Evolutionary conservation across 2,797 vertebrate species (phyloP), one percentile per base, ranked within the genome.

Genomic region (Alca torda): DNA sequence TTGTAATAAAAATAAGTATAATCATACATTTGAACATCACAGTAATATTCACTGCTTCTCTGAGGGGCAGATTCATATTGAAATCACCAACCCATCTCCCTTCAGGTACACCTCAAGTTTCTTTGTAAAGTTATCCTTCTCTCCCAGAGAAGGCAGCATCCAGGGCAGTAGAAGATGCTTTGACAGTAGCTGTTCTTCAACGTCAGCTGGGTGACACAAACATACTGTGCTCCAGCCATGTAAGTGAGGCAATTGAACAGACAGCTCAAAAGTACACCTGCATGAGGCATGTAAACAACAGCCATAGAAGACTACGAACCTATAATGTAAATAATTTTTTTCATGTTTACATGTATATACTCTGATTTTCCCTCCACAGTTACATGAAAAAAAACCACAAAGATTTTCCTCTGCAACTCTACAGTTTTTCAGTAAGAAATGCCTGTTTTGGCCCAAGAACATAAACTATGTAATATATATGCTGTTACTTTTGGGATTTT

Each of bases 301-400:
- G 35, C 7, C 41, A 69, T 0, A 57, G 25, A 51, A 43, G 45
- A 41, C 2, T 23, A 24, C 23, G 24, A 74, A 33, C 56, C 24
- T 73, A 30, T 5, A 64, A 23, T 41, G 45, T 28, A 13, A 15
- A 11, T 25, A 14, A 5, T 13, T 65, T 37, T 37, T 50, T 7
- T 5, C 35, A 24, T 21, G 13, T 72, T 72, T 33, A 30, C 30
- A 59, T 33, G 7, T 41, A 28, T 30, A 30, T 50, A 53, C 7
- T 74, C 67, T 21, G 19, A 39, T 79, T 48, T 30, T 13, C n/a
- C 31, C n/a, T 81, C 70, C 50, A 60, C 2, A n/a, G 13, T 39
- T 61, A 81, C 6, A 45, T 9, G 7, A 25, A 35, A 51, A n/a
- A 39, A 51, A 67, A 53, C 6, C 0, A 2, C 9, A 7, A 12